phyloP scores from a whole-genome alignment of 2,113 vertebrate species.

The Cavia porcellus region DNA sequence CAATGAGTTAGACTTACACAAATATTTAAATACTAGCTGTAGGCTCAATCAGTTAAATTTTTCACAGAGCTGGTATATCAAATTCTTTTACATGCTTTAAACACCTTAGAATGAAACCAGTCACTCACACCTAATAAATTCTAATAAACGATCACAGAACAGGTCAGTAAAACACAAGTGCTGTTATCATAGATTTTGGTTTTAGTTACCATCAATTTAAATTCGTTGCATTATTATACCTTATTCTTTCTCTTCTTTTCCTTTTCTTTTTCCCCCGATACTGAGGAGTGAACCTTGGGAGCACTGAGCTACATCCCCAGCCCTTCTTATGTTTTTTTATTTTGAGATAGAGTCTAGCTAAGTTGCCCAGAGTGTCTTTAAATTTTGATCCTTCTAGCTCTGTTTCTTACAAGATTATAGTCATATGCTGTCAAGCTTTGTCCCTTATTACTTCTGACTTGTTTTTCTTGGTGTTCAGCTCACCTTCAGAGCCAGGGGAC shows the following conservation, averaged over 20 bases:
- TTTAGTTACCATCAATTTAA: neutral
- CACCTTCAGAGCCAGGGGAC: neutral
- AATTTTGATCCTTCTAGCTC: neutral
- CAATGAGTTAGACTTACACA: neutral
- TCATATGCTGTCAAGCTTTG: neutral
- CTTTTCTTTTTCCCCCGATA: neutral
- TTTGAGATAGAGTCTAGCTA: neutral
- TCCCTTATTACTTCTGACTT: neutral
- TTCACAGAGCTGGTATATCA: neutral
- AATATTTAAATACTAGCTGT: neutral
- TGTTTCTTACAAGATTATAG: neutral
- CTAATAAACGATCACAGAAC: neutral
- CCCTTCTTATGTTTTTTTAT: neutral
- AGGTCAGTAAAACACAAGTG: neutral
- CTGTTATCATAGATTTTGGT: neutral
- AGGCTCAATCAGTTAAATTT: conserved; percentile 21
- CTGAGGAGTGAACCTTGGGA: neutral
- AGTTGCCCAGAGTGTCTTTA: neutral
- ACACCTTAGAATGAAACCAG: neutral
- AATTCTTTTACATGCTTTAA: conserved; percentile 32
- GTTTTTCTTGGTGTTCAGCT: neutral
- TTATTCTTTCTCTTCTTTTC: neutral
- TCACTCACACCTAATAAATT: neutral
- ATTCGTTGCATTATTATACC: neutral
- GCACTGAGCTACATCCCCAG: neutral